Evolutionary conservation across 2,888 invertebrate genomes (phyloP), one percentile per base, ranked within the genome.

Genomic region (Aquatica leii): DNA sequence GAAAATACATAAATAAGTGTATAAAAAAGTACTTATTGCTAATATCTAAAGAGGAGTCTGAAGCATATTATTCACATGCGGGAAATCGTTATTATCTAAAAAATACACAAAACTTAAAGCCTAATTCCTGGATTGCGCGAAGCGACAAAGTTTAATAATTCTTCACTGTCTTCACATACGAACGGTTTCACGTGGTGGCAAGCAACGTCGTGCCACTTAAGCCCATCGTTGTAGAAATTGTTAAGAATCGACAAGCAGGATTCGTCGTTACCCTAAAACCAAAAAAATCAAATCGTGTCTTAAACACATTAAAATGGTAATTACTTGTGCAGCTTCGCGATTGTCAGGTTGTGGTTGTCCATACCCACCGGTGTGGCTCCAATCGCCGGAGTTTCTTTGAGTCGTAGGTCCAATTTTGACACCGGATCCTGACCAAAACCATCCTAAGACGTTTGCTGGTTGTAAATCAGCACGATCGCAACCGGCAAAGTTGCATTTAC

Each of bases 391-490:
- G 82, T 93, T 94, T 68, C 94, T 88, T 80, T 94, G 93, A 31
- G 90, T 90, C 57, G 95, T 95, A 65, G 94, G 89, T 48, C 95
- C 94, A 78, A 95, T 93, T 84, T 95, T 95, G 66, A 92, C 94
- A 24, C 95, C 95, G 6, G 94, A 94, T 69, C 94, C 95, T 4
- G 93, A 94, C 95, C 95, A 95, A 87, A 95, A 95, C 95, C 95
- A 95, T 59, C 93, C 93, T 81, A 93, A 92, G 71, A 92, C 87
- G 78, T 91, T 92, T 65, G 92, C 88, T n/a, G 93, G 93, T 82
- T 92, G 92, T 75, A 93, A 83, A 81, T 93, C 93, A 50, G 89
- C 82, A 58, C 93, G 86, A 82, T 92, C 92, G 81, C 93, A 95
- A 40, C 95, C 95, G 65, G 93, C 93, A 79, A 95, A 95, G 83